Evolutionary conservation across 2,888 invertebrate species (phyloP).

Genomic region (Protonemura montana): DNA sequence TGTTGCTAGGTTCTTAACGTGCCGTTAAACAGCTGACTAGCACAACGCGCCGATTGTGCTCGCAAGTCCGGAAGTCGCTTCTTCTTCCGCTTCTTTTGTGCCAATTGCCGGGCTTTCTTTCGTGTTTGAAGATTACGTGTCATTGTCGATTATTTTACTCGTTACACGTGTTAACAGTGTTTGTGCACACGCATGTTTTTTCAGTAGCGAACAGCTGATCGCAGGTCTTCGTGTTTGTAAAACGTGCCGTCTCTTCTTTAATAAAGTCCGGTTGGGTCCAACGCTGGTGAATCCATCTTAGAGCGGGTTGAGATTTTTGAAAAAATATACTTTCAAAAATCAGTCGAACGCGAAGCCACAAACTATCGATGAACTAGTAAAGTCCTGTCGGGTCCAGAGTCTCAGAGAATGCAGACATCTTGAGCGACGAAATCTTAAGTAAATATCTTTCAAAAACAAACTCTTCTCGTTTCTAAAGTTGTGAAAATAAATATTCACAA

Average conservation of each 20-base stretch:
- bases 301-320: slow-evolving; percentile 17
- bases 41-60: not conserved
- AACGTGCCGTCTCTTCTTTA: not conserved
- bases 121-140: slow-evolving; percentile 28
- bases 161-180: not conserved
- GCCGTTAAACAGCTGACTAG: slow-evolving; percentile 19
- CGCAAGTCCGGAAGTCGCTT: slow-evolving; percentile 13
- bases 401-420: slow-evolving; percentile 18
- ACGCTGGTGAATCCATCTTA: slow-evolving; percentile 27
- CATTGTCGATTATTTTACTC: not conserved
- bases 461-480: too few species aligned
- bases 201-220: not conserved
- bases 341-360: slow-evolving; percentile 14
- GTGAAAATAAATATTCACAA: too few species aligned
- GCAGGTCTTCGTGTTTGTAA: not conserved
- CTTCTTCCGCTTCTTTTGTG: slow-evolving; percentile 42
- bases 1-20: not conserved
- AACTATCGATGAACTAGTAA: slow-evolving; percentile 14
- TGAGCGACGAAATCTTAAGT: not conserved
- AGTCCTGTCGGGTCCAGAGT: slow-evolving; percentile 33
- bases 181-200: not conserved
- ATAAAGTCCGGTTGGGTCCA: slow-evolving; percentile 37
- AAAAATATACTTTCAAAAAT: not conserved
- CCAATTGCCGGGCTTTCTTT: slow-evolving; percentile 30
- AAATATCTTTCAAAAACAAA: not conserved